Percentiles rank a stretch among this genome's conserved stretches.
Evolutionary conservation across 92 coral and sea anemone species (phyloP).

Genomic region (Umimayanthus kanabou): DNA sequence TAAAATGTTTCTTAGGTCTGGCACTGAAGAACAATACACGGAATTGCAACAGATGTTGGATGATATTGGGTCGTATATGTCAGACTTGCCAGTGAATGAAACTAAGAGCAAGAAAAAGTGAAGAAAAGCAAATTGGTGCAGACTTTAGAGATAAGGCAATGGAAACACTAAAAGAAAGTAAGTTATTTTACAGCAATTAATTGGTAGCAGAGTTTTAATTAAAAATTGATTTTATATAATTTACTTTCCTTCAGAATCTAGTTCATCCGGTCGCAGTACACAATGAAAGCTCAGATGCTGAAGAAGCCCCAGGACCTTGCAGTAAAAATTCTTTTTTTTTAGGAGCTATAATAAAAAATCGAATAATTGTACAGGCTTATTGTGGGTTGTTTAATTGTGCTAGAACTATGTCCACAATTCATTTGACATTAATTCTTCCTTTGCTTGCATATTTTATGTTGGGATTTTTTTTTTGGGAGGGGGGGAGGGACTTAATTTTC

Average conservation of each 20-base stretch:
- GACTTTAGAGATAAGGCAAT: constrained; percentile 16
- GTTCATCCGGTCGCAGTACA: constrained; percentile 19
- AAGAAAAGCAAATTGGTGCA: constrained; percentile 20
- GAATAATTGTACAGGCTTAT: too few relatives aligned
- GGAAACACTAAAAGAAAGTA: constrained; percentile 25
- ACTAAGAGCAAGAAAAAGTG: constrained; percentile 8
- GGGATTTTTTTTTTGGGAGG: too few relatives aligned
- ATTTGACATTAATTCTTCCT: too few relatives aligned
- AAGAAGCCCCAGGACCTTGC: constrained; percentile 21
- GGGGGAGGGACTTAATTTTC: too few relatives aligned
- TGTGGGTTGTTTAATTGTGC: too few relatives aligned
- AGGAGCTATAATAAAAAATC: too few relatives aligned
- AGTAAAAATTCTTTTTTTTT: constrained; percentile 10
- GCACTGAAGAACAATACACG: constrained; percentile 27
- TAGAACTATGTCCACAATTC: too few relatives aligned
- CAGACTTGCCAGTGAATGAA: not conserved
- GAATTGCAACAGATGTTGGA: constrained; percentile 10
- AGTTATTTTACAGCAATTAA: too few relatives aligned
- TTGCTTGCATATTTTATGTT: too few relatives aligned
- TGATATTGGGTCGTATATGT: constrained; percentile 20
- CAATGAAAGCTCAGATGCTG: constrained; percentile 12
- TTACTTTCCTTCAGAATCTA: constrained; percentile 18
- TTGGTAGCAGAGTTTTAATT: too few relatives aligned
- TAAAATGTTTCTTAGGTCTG: constrained; percentile 21
- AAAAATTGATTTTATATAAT: not conserved